Base-by-base conservation (phyloP, 2,888 invertebrate genomes). In the Caenorhabditis parvicauda region DNA sequence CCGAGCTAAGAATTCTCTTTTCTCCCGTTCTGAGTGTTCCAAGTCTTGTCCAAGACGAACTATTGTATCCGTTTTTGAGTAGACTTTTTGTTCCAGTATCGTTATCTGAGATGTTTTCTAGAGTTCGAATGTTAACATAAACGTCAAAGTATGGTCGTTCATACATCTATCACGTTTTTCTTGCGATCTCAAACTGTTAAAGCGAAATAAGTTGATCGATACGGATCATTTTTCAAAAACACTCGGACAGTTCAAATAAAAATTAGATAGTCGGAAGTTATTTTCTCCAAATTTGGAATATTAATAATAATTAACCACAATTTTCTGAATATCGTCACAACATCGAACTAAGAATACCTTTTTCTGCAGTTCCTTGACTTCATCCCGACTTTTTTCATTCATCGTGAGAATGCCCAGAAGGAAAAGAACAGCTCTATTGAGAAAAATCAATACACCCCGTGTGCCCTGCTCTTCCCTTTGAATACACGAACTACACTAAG, bases 11-110 rank as follows among this genome's bases (percentile, higher is more conserved):
- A 54, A 29, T 32, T 43, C 49, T 21, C 56, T 58, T 28, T 61
- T 62, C 35, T 62, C 64, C 24, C 51, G 60, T 27, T 64, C 64
- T 7, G 51, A 46, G 24, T 14, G 41, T 44, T 70, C 67, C 21
- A 70, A 49, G 47, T 70, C 72, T 37, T 66, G 54, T 14, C 72
- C 72, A 14, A 72, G 58, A n/a, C 72, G 45, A 0, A 72, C 58
- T 6, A 72, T 66, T 4, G 72, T 67, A 19, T 72, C 72, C 0
- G 69, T 72, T 52, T 72, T 72, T 2, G 66, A 59, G 28, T 47
- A 44, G 21, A 67, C 46, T 58, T 67, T 65, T 46, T 59, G 58
- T 52, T 72, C 62, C 2, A 67, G 53, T 24, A 54, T 49, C 3
- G 57, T 47, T 5, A 69, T 42, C 71, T 68, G 24, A 43, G 57